Conservation (phyloP, 2,888 invertebrate species). For the Diadegma fenestrale region DNA sequence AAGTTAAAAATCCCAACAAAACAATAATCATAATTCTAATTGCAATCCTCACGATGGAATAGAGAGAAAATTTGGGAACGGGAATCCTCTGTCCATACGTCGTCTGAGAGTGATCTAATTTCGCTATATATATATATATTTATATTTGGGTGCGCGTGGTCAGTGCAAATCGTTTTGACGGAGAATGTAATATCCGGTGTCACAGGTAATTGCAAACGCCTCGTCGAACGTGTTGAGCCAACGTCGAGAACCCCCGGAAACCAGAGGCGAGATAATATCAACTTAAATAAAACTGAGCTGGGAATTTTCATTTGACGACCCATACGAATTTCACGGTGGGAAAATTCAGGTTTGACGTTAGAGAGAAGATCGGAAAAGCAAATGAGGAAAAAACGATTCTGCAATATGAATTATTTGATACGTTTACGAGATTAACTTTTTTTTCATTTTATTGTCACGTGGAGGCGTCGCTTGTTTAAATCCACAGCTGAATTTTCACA, state of each 20-base stretch:
- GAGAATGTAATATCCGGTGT: conserved; percentile 43
- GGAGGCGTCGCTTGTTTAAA: too few relatives aligned
- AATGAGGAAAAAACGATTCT: neutral
- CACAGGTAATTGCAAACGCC: neutral
- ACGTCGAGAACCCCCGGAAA: neutral
- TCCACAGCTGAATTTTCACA: neutral
- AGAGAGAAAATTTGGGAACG: neutral
- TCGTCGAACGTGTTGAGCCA: neutral
- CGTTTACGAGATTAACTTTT: neutral
- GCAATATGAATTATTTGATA: neutral
- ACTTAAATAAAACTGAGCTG: neutral
- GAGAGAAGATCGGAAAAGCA: neutral
- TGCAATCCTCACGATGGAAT: neutral
- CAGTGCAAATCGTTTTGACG: neutral
- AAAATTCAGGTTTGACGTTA: neutral
- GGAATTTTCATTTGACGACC: neutral
- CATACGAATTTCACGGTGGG: neutral
- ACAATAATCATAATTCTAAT: neutral
- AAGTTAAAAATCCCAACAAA: neutral
- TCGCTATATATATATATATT: neutral
- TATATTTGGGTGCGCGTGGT: neutral
- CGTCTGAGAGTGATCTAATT: neutral
- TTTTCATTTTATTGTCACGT: too few relatives aligned
- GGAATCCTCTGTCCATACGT: neutral
- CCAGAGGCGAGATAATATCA: neutral